Conservation (phyloP, 2,113 vertebrate species). For the Psephotus haematonotus region DNA sequence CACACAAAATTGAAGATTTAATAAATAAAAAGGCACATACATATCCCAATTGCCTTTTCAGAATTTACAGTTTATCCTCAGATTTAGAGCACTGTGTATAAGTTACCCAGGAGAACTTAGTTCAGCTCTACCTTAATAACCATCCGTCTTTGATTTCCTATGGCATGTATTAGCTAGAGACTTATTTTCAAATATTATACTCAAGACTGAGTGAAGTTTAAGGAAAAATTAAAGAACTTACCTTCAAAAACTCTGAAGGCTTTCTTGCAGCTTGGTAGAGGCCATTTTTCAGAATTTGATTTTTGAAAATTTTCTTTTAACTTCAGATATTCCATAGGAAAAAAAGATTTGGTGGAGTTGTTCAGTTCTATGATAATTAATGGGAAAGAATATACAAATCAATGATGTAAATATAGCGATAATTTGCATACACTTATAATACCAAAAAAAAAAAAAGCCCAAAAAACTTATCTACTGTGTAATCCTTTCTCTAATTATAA, state of each 20-base stretch:
- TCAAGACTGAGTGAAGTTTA: not conserved
- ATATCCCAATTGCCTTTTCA: not conserved
- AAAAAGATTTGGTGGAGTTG: conserved; percentile 77
- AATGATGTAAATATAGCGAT: not conserved
- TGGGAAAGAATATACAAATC: not conserved
- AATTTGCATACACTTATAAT: not conserved
- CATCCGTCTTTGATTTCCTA: not conserved
- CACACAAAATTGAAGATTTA: not conserved
- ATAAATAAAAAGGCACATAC: not conserved
- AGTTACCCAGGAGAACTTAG: not conserved
- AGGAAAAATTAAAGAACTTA: conserved; percentile 52
- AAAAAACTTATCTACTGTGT: not conserved
- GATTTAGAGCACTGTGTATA: not conserved
- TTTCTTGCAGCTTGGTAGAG: conserved; percentile 78
- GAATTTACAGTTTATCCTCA: not conserved
- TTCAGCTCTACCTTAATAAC: not conserved
- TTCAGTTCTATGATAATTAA: conserved; percentile 76
- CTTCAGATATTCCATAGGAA: conserved; percentile 80
- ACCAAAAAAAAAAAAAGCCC: conserved; percentile 18
- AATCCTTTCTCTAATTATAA: not conserved
- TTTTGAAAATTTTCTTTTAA: conserved; percentile 83
- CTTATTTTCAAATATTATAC: not conserved
- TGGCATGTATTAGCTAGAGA: not conserved
- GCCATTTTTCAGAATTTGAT: conserved; percentile 79
- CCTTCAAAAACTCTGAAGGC: conserved; percentile 80